Percentiles rank a stretch among this genome's conserved stretches.
Conservation (phyloP, 2,888 invertebrate genomes). For the Parnassius glacialis region DNA sequence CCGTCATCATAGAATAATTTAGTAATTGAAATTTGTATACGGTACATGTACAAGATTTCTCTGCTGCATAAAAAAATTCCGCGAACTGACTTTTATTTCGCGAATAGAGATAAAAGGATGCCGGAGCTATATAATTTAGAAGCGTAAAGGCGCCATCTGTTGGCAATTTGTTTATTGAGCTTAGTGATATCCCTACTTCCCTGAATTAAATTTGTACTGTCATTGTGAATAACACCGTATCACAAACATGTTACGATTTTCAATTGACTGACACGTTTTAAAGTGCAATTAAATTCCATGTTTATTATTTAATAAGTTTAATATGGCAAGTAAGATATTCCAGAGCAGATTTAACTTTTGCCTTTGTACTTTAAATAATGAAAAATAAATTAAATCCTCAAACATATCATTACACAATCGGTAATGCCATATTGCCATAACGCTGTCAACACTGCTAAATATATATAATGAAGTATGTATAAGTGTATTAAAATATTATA, state of each 20-base stretch:
- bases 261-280: not conserved
- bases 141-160: constrained; percentile 26
- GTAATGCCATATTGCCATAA: too few species aligned
- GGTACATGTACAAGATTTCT: too few species aligned
- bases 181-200: constrained; percentile 22
- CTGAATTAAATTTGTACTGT: constrained; percentile 20
- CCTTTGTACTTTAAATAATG: too few species aligned
- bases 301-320: constrained; percentile 6
- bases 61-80: not conserved
- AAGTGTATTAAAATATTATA: too few species aligned
- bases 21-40: too few species aligned
- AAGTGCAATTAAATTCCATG: constrained; percentile 3
- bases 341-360: too few species aligned
- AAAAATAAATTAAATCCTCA: too few species aligned
- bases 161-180: constrained; percentile 26
- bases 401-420: too few species aligned
- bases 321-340: constrained; percentile 4
- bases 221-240: constrained; percentile 14
- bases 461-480: too few species aligned
- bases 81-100: constrained; percentile 18
- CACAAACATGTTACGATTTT: not conserved
- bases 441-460: too few species aligned
- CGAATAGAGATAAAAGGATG: constrained; percentile 24
- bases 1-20: too few species aligned
- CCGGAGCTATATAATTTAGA: constrained; percentile 23